Base-by-base conservation (phyloP, 1,140 invertebrate genomes). In the Anastrepha ludens region DNA sequence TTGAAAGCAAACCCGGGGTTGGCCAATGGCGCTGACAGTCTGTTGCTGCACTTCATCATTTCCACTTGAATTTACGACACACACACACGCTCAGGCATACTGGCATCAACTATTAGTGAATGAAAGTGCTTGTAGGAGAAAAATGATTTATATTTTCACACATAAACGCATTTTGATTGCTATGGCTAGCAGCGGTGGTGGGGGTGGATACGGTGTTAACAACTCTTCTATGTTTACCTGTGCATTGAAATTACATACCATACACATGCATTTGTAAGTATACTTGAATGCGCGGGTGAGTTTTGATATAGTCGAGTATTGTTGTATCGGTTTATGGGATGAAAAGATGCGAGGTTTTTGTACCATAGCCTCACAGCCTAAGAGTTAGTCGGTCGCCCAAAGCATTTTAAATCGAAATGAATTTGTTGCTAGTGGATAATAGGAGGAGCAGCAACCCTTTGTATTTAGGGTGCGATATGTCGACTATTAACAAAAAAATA, bases 131-230 rank as follows among this genome's bases (percentile, higher is more conserved):
- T 74, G 67, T 17, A 74, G 41, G 41, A 39, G 67, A 47, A 74
- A 47, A 74, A 47, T 44, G 67, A 74, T 74, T 74, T 74, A 74
- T 74, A 74, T 74, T 74, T 74, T 74, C 67, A 41, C 67, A 74
- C 41, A 44, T 74, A 74, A 74, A 74, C 67, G 41, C 13, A 74
- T 74, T 74, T 74, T 74, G 67, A 74, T 74, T 74, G 67, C 41
- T 74, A 39, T 9, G 17, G 67, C 9, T 55, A 55, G 50, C 6
- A 11, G 29, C 29, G 67, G 41, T 74, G 67, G 67, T n/a, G 39
- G 13, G 44, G 67, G 41, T 62, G 60, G 60, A 17, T 62, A n/a
- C 8, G 11, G 67, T 47, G 15, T 55, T 55, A 15, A 74, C 67
- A 74, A 5, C 11, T 55, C 39, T 8, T 67, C 3, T 67, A 13